phyloP scores from a whole-genome alignment of 1,140 invertebrate species.

The Bombus superbus region DNA sequence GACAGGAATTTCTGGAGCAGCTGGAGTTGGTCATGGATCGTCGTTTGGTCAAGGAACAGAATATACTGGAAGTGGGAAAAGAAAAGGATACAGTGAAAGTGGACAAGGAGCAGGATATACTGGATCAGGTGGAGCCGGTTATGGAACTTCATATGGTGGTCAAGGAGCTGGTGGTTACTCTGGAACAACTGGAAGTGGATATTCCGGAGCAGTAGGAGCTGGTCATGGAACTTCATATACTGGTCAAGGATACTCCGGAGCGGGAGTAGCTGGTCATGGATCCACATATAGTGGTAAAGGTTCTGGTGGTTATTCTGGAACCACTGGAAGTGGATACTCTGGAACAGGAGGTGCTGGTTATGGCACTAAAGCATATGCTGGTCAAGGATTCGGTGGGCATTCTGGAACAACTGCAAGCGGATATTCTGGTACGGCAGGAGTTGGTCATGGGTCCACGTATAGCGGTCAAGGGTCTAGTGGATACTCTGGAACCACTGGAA shows the following conservation, averaged over 20 bases:
- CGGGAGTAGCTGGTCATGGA: neutral
- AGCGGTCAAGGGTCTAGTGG: constrained; percentile 7
- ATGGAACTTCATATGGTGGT: neutral
- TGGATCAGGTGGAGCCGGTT: neutral
- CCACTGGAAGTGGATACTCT: too few relatives aligned
- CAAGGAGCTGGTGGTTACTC: neutral
- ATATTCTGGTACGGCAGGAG: constrained; percentile 12
- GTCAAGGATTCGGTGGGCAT: neutral
- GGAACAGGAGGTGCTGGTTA: neutral
- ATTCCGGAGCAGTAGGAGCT: constrained; percentile 1
- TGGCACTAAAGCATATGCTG: neutral
- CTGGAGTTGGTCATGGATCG: constrained; percentile 7
- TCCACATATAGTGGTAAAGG: neutral
- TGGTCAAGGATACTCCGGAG: constrained; percentile 1
- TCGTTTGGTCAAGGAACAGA: neutral
- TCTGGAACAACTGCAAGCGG: neutral
- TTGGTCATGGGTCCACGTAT: neutral
- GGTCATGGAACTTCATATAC: neutral
- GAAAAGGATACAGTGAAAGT: neutral
- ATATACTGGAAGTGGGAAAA: neutral
- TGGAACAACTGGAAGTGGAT: constrained; percentile 23
- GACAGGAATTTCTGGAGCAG: constrained; percentile 22
- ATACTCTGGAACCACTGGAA: neutral
- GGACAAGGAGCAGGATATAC: constrained; percentile 6
- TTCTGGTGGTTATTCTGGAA: neutral